phyloP scores from a whole-genome alignment of 1,140 invertebrate genomes.

The silkworm (Bombyx mori) region ASM3026992v2 NC_085130.1:7797001-7797500 shows the following conservation, averaged over 20 bases:
- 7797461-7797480: conserved; percentile 80
- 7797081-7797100: conserved; percentile 45
- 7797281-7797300: conserved; percentile 33
- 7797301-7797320: conserved; percentile 45
- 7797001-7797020: conserved; percentile 74
- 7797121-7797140: conserved; percentile 67
- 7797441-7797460: conserved; percentile 43
- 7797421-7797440: conserved; percentile 59
- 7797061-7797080: conserved; percentile 51
- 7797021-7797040: conserved; percentile 67
- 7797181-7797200: conserved; percentile 69
- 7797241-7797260: conserved; percentile 47
- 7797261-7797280: conserved; percentile 37
- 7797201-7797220: conserved; percentile 69
- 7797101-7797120: conserved; percentile 54
- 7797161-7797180: conserved; percentile 41
- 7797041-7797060: conserved; percentile 68
- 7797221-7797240: conserved; percentile 50
- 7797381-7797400: conserved; percentile 74
- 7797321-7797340: conserved; percentile 50
- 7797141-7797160: conserved; percentile 62
- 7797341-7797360: conserved; percentile 76
- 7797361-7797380: conserved; percentile 80
- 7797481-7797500: conserved; percentile 79
- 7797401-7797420: conserved; percentile 73